Evolutionary conservation across 2,888 invertebrate species (phyloP).

Genomic region (Melieria picta): DNA sequence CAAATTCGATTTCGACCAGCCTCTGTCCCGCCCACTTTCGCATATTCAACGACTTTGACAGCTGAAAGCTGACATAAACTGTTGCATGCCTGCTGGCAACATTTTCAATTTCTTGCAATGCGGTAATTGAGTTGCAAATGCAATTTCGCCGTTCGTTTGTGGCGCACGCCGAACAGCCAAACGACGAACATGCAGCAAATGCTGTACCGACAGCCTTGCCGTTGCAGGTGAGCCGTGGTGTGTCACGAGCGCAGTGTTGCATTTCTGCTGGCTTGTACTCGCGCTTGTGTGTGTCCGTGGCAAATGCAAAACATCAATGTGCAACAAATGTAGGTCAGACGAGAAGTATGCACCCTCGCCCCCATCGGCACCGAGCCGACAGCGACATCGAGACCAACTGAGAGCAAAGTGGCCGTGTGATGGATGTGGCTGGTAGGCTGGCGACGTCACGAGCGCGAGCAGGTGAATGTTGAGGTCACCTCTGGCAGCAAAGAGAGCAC

Average conservation of each 20-base stretch:
- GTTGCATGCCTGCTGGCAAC: constrained; percentile 23
- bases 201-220: neutral
- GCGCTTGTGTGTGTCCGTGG: neutral
- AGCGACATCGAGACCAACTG: too few species aligned
- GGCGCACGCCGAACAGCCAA: neutral
- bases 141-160: constrained; percentile 39
- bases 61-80: constrained; percentile 4
- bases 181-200: neutral
- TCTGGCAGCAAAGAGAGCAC: too few species aligned
- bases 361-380: too few species aligned
- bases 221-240: neutral
- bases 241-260: neutral
- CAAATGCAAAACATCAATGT: neutral
- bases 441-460: too few species aligned
- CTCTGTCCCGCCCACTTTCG: too few species aligned
- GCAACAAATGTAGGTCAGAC: neutral
- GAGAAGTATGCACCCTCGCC: neutral
- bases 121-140: constrained; percentile 51
- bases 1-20: neutral
- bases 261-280: neutral
- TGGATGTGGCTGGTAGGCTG: too few species aligned
- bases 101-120: constrained; percentile 32
- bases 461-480: too few species aligned
- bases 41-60: too few species aligned
- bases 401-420: too few species aligned